A percentile compares a stretch with the other conserved stretches of the same genome.
These are phyloP conservation scores for Mirza zaza DNA, from an alignment of 2,113 vertebrate species.

Conservation along the genomic window DNA sequence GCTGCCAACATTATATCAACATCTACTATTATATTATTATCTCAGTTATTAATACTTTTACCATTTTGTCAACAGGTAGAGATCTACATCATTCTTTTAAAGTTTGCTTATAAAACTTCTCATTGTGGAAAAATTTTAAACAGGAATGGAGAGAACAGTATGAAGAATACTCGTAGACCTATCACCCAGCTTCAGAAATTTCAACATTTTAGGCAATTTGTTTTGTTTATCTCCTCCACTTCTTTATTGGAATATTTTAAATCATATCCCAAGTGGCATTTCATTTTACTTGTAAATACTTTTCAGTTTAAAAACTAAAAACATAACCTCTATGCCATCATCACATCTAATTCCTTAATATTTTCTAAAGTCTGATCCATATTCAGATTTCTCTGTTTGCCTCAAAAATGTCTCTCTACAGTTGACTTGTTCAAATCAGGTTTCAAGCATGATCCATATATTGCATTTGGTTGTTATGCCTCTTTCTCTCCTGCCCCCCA, in stretches of 20 bases:
- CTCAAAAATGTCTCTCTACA: background rate
- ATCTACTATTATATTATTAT: background rate
- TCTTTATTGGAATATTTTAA: background rate
- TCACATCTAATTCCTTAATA: background rate
- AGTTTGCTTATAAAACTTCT: background rate
- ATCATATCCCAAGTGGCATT: background rate
- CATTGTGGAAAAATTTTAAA: background rate
- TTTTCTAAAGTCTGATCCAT: background rate
- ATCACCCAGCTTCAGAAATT: background rate
- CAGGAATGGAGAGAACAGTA: background rate
- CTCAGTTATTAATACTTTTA: background rate
- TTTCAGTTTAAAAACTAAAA: slow-evolving; percentile 22
- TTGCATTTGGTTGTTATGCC: background rate
- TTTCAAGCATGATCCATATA: background rate
- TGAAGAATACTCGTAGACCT: background rate
- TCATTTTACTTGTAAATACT: background rate
- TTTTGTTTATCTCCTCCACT: background rate
- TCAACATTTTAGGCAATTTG: background rate
- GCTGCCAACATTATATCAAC: background rate
- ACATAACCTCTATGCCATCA: background rate
- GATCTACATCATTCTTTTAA: background rate
- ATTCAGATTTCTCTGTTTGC: background rate
- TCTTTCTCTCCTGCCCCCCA: background rate
- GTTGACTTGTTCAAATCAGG: background rate
- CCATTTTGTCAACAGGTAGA: background rate